Evolutionary conservation across 2,113 vertebrate genomes (phyloP).

Genomic region (Bubo bubo): DNA sequence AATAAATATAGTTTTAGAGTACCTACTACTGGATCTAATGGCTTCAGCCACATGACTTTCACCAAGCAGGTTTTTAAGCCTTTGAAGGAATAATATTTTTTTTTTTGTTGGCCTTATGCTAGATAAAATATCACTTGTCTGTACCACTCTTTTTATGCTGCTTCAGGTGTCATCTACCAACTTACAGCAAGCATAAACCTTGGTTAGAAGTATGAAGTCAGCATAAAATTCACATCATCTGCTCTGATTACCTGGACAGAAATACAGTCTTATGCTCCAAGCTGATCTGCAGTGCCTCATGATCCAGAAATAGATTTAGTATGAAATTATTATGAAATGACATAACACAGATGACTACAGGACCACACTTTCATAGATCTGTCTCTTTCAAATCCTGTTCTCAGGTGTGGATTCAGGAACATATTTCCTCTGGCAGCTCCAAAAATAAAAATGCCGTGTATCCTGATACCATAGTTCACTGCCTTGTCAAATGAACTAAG

Average conservation of each 20-base stretch:
- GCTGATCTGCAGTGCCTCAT: background rate
- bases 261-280: background rate
- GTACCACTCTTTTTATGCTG: slow-evolving; percentile 2
- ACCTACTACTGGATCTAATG: background rate
- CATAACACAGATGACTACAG: background rate
- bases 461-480: background rate
- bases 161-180: background rate
- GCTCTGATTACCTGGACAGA: background rate
- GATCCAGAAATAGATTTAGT: background rate
- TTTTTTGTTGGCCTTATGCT: background rate
- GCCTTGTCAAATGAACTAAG: background rate
- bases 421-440: background rate
- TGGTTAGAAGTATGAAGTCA: slow-evolving; percentile 21
- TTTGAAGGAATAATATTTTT: background rate
- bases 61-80: background rate
- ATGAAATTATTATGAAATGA: slow-evolving; percentile 15
- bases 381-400: background rate
- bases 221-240: slow-evolving; percentile 31
- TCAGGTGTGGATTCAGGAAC: background rate
- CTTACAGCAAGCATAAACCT: slow-evolving; percentile 25
- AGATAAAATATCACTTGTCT: slow-evolving; percentile 23
- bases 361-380: background rate
- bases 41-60: background rate
- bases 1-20: background rate
- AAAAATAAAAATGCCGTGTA: background rate